Base-by-base conservation (phyloP, 2,888 invertebrate genomes). In the Drosophila neutralis region DNA sequence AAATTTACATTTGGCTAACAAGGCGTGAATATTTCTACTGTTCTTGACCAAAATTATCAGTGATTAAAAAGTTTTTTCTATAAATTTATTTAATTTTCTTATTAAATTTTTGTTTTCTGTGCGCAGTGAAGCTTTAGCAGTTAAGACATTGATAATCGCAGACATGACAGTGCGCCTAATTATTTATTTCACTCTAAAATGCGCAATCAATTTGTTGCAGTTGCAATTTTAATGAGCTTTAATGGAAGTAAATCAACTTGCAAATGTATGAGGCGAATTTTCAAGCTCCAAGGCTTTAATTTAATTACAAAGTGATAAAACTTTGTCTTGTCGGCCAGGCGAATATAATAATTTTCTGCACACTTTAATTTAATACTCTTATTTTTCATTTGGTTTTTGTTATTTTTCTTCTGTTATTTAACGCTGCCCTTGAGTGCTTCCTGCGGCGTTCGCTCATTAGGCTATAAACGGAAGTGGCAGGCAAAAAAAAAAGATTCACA, bases 81-180 rank as follows among this genome's bases (percentile, higher is more conserved):
- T 8, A 15, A 8, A 24, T 45, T 42, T 13, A 21, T 13, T 42
- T 2, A 5, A 42, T 21, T 40, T 42, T 21, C 18, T 11, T 21
- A 13, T 21, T 7, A 21, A 0, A 21, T 21, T 8, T 96, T 27
- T 5, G 95, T 4, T 21, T 56, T 56, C 5, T 42, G n/a, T 4
- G 7, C 40, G 2, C 4, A 5, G 5, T 45, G 21, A 1, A 21
- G 13, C n/a, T 11, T 42, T 13, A 6, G 11, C 13, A 13, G 6
- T 45, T 45, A 13, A 21, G 1, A 18, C 18, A 7, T 21, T 21
- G 24, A 24, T 24, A 24, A 2, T 24, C 24, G 24, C 24, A 2
- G 24, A 24, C 24, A 13, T 8, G 24, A 8, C 24, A 8, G 0
- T 15, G 8, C 4, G 1, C 15, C 8, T 24, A 45, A 45, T 45